These are phyloP conservation scores for Dendrocincla tyrannina DNA, from an alignment of 2,797 vertebrate species.

Conservation along the genomic window DNA sequence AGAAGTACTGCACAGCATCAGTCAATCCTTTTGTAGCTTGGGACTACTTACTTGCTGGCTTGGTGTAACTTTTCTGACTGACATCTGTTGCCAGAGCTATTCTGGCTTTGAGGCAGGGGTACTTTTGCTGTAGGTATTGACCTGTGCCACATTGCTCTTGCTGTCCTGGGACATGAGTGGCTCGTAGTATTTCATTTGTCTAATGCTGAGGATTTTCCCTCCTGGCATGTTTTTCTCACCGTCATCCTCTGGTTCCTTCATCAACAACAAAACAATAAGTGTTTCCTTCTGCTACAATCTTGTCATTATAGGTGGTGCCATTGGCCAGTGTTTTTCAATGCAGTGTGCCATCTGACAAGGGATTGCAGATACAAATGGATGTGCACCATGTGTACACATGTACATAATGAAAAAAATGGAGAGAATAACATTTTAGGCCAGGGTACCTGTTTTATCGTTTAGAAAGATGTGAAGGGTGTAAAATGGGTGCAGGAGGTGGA, in stretches of 20 bases:
- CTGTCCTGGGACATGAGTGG: background rate
- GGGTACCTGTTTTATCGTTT: background rate
- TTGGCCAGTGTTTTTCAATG: background rate
- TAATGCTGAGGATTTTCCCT: conserved; percentile 28
- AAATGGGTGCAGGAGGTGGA: background rate
- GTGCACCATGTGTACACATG: accelerated
- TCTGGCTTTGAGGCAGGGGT: background rate
- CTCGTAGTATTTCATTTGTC: background rate
- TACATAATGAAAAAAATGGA: background rate
- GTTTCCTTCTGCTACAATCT: background rate
- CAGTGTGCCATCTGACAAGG: background rate
- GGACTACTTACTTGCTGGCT: background rate
- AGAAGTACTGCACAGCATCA: background rate
- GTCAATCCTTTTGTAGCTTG: background rate
- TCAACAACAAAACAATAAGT: background rate
- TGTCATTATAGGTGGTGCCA: background rate
- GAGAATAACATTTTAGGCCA: background rate
- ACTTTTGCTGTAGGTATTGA: background rate
- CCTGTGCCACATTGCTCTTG: background rate
- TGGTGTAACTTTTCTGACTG: background rate
- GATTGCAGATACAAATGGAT: background rate
- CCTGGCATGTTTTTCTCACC: background rate
- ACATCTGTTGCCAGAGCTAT: background rate
- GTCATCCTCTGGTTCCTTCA: background rate
- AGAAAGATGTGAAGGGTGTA: background rate